Evolutionary conservation across 2,113 vertebrate genomes (phyloP).

Genomic region (Atractosteus spatula): DNA sequence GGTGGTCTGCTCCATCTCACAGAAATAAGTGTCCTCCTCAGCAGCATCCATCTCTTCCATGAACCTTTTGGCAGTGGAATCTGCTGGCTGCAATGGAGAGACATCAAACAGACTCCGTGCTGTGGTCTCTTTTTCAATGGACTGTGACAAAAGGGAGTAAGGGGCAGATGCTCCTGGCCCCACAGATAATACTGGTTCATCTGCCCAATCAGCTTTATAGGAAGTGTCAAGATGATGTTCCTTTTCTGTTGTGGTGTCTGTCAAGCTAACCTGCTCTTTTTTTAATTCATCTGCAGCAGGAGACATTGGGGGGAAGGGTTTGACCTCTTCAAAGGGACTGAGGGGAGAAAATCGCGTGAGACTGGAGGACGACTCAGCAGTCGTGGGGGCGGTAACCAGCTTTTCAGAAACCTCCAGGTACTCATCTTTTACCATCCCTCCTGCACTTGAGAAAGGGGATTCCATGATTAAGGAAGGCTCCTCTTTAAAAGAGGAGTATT

Average conservation of each 20-base stretch:
- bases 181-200: slow-evolving; percentile 42
- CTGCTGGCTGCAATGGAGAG: slow-evolving; percentile 69
- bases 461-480: slow-evolving; percentile 65
- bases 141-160: slow-evolving; percentile 41
- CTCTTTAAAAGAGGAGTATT: slow-evolving; percentile 75
- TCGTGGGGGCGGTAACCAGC: slow-evolving; percentile 51
- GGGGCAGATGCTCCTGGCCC: slow-evolving; percentile 36
- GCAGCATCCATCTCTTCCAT: slow-evolving; percentile 71
- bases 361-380: slow-evolving; percentile 61
- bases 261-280: slow-evolving; percentile 36
- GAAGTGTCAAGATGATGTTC: slow-evolving; percentile 61
- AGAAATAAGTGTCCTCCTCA: slow-evolving; percentile 65
- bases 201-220: slow-evolving; percentile 61
- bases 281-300: slow-evolving; percentile 34
- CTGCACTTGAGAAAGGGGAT: slow-evolving; percentile 54
- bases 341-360: slow-evolving; percentile 65
- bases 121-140: slow-evolving; percentile 53
- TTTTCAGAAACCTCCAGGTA: slow-evolving; percentile 89
- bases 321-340: slow-evolving; percentile 70
- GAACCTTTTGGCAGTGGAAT: slow-evolving; percentile 57
- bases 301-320: slow-evolving; percentile 48
- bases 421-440: slow-evolving; percentile 71
- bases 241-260: slow-evolving; percentile 58
- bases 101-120: slow-evolving; percentile 68
- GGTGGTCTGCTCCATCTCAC: slow-evolving; percentile 55